Base-by-base conservation (phyloP, 2,113 vertebrate species). In the Vimba vimba region DNA sequence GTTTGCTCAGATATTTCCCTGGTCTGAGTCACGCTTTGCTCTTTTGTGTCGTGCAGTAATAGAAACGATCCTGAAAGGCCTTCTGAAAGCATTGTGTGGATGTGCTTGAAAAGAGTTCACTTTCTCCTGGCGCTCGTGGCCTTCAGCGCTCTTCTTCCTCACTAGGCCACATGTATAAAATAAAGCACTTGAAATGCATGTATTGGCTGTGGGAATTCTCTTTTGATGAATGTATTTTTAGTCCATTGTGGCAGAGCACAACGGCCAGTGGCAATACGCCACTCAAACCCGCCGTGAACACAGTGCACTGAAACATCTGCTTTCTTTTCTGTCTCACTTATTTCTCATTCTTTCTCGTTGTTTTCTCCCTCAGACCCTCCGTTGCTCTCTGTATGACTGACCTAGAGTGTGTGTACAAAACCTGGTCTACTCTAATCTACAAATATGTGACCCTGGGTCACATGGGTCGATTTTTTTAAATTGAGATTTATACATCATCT, bases 141-240 rank as follows among this genome's bases (percentile, higher is more conserved):
- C 74, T 83, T 71, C 74, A 62, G 33, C 64, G n/a, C 11, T 43
- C 43, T 62, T 87, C 86, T 27, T 47, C 23, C 33, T 87, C 52
- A 30, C 62, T 27, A 39, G 81, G 33, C 64, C 78, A 60, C 77
- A 19, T 27, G 39, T 5, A 52, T 23, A 39, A 45, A 12, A 73
- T 45, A 45, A 39, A 73, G 60, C 74, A 36, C 30, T 68, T 78
- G 47, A 86, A 23, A 39, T 75, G 36, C 47, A 36, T 27, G 19
- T 25, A 27, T 15, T 8, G 6, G 45, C 76, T 5, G 23, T 75
- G 68, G 82, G 77, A 83, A 47, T 45, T 30, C 57, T 77, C 64
- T 55, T 82, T 76, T 69, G 73, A n/a, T 64, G 66, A 87, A 75
- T 81, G 77, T 85, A 81, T 77, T 82, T 85, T 82, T 76, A 81